Conservation (phyloP, 2,888 invertebrate genomes). For the Antheraea yamamai region DNA sequence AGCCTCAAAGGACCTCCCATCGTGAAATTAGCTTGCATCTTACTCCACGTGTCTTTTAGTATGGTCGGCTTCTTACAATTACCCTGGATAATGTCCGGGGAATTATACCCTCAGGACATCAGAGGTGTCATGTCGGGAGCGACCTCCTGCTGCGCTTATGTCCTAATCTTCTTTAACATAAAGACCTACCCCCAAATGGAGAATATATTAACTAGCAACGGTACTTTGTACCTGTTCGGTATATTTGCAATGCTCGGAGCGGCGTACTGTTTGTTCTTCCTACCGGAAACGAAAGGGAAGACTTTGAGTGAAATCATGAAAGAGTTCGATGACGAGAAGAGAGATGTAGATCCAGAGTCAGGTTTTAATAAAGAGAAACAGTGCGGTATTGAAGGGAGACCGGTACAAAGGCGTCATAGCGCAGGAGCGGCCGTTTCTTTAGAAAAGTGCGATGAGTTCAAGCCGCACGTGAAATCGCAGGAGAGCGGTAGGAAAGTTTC, state of each 20-base stretch:
- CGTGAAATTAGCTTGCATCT: slow-evolving; percentile 81
- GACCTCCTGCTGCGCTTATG: slow-evolving; percentile 86
- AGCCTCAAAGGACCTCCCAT: slow-evolving; percentile 78
- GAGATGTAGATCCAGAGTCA: slow-evolving; percentile 61
- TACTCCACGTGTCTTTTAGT: slow-evolving; percentile 86
- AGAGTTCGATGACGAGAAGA: slow-evolving; percentile 78
- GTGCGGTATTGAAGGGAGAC: slow-evolving; percentile 48
- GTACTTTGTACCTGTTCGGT: slow-evolving; percentile 85
- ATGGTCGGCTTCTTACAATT: slow-evolving; percentile 89
- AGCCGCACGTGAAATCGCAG: slow-evolving; percentile 52
- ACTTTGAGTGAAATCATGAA: slow-evolving; percentile 86
- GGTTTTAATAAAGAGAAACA: slow-evolving; percentile 55
- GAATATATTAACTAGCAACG: slow-evolving; percentile 80
- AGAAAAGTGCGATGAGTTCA: slow-evolving; percentile 59
- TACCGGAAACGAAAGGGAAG: slow-evolving; percentile 88
- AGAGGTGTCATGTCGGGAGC: slow-evolving; percentile 87
- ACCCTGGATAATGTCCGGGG: slow-evolving; percentile 89
- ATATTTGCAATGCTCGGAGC: slow-evolving; percentile 83
- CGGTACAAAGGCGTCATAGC: slow-evolving; percentile 70
- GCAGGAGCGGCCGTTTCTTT: slow-evolving; percentile 67
- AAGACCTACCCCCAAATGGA: slow-evolving; percentile 86
- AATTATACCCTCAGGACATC: slow-evolving; percentile 86
- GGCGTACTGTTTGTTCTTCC: slow-evolving; percentile 81
- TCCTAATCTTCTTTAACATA: slow-evolving; percentile 86
- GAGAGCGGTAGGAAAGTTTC: slow-evolving; percentile 45